These are phyloP conservation scores for Diogma glabrata DNA, from an alignment of 2,888 invertebrate genomes.

Conservation along the genomic window DNA sequence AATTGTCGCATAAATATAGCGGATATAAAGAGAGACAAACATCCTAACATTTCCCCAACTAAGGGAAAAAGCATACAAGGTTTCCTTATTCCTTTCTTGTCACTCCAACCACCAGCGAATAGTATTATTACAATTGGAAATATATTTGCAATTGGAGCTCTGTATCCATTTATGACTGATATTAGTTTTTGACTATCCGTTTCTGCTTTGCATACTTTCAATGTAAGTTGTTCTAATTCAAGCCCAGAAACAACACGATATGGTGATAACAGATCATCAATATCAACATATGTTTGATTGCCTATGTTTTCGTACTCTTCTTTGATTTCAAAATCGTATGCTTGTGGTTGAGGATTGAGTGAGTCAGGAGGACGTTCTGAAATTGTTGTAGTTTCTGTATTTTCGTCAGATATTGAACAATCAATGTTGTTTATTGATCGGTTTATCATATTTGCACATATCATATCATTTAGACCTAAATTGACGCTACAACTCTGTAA, in stretches of 20 bases:
- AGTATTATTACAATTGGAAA: slow-evolving; percentile 34
- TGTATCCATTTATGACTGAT: slow-evolving; percentile 30
- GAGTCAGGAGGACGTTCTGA: too few species aligned
- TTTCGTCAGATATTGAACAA: slow-evolving; percentile 27
- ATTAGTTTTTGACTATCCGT: slow-evolving; percentile 31
- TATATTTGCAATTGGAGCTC: slow-evolving; percentile 34
- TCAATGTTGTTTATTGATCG: slow-evolving; percentile 29
- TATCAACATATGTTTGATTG: neutral
- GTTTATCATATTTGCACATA: slow-evolving; percentile 31
- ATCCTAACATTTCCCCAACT: slow-evolving; percentile 27
- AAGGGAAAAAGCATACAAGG: slow-evolving; percentile 35
- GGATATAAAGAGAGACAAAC: slow-evolving; percentile 30
- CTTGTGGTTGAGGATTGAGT: too few species aligned
- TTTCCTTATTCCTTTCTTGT: slow-evolving; percentile 33
- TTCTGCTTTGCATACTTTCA: slow-evolving; percentile 33
- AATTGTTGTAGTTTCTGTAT: neutral
- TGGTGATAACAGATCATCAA: neutral
- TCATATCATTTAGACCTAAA: slow-evolving; percentile 27
- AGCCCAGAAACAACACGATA: neutral
- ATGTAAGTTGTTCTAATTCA: neutral
- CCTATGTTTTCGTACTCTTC: too few species aligned
- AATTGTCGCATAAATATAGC: slow-evolving; percentile 32
- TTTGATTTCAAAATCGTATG: too few species aligned
- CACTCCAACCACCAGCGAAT: slow-evolving; percentile 37
- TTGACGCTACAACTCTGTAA: slow-evolving; percentile 31